These are phyloP conservation scores for Paedocypris sp. DNA, from an alignment of 2,113 vertebrate genomes.

Conservation along the genomic window DNA sequence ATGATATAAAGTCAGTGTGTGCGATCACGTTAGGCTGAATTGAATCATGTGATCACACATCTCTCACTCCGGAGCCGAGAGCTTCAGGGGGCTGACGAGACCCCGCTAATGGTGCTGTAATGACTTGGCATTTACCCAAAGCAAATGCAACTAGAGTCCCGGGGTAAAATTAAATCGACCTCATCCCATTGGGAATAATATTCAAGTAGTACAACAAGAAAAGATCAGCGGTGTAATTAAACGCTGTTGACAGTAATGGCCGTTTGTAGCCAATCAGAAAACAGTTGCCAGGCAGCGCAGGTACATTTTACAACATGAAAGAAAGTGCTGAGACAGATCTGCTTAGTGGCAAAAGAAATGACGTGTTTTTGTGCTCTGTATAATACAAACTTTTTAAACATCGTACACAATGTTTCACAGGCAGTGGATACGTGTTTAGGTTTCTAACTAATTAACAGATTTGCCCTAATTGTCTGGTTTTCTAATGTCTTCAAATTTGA, in stretches of 20 bases:
- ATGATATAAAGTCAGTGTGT: conserved; percentile 12
- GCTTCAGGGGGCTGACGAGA: background rate
- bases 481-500: no score
- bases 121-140: conserved; percentile 30
- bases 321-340: no score
- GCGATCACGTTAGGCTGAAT: background rate
- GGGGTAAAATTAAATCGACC: conserved; percentile 4
- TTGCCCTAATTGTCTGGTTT: no score
- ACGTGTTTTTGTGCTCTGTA: no score
- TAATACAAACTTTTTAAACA: no score
- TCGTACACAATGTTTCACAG: no score
- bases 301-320: no score
- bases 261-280: background rate
- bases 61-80: background rate
- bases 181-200: conserved; percentile 9
- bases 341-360: no score
- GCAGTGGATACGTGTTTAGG: no score
- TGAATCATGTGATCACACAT: conserved; percentile 4
- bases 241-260: background rate
- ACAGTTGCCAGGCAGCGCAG: no score
- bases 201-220: background rate
- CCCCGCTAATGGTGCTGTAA: conserved; percentile 23
- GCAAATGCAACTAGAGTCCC: conserved; percentile 6
- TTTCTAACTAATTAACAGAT: no score
- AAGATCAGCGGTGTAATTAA: background rate